Evolutionary conservation across 2,113 vertebrate species (phyloP), one percentile per base, ranked within the genome.

Genomic region (Manacus vitellinus): DNA sequence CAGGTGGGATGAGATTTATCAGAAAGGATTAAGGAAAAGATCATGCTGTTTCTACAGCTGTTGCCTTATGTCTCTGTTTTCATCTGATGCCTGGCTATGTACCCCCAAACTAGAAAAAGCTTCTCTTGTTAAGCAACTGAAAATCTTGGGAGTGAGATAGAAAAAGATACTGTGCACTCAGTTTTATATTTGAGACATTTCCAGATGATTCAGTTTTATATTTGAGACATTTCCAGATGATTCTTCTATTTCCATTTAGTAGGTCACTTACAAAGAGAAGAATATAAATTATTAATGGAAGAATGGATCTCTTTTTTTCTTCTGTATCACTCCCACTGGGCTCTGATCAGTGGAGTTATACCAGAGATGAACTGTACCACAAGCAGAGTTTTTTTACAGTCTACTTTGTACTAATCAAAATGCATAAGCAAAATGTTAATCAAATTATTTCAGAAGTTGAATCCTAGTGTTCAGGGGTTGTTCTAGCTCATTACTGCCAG

Each of bases 41-140:
- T 87, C 77, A 85, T 89, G 87, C 84, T 95, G 77, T 73, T 94
- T 77, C 55, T 83, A 82, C 89, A 94, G 92, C 85, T 93, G 89
- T 77, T 97, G 65, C 90, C 67, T 93, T 94, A 90, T 95, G 74
- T 90, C 56, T 91, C 58, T 88, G n/a, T 68, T 90, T 90, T 92
- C 83, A 55, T 77, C 35, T 16, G 8, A 66, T 70, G 44, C 55
- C 25, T 83, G 66, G 12, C 16, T 46, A 65, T 43, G 16, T 58
- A 78, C 24, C 6, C 49, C 35, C 24, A 83, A 72, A 90, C 9
- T 18, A 71, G 46, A 92, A 91, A 62, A 54, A 70, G 3, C 17
- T 92, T 65, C 51, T 77, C 31, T 76, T 66, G 12, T 18, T 74
- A 22, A 94, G 24, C 30, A 71, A 67, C 35, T 63, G 28, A 86